These are phyloP conservation scores for Drosophila carrolli DNA, from an alignment of 1,140 invertebrate species.

Conservation along the genomic window DNA sequence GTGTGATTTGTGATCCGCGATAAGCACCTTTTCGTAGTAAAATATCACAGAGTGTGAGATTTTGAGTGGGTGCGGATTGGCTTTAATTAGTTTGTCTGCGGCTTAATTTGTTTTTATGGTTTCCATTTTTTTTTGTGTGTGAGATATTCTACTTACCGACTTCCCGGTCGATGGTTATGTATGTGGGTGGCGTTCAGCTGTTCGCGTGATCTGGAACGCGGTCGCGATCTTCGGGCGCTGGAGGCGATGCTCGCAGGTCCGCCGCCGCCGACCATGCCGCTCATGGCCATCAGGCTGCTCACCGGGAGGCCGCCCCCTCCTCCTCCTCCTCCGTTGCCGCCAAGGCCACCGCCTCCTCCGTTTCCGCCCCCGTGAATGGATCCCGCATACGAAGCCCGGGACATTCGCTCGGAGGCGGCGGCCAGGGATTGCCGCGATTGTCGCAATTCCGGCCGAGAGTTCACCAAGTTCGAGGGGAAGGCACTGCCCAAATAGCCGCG, in stretches of 20 bases:
- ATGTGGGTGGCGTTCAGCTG: constrained; percentile 84
- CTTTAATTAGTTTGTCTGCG: constrained; percentile 12
- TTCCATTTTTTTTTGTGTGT: constrained; percentile 1
- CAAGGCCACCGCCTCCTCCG: constrained; percentile 75
- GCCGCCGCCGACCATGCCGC: constrained; percentile 68
- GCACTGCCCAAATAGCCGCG: constrained; percentile 89
- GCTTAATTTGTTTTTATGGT: constrained; percentile 5
- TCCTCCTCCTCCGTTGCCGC: constrained; percentile 74
- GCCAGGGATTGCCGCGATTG: constrained; percentile 93
- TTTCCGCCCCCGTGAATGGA: constrained; percentile 85
- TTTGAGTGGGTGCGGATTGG: constrained; percentile 13
- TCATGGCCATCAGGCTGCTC: constrained; percentile 70
- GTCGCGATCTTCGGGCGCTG: constrained; percentile 88
- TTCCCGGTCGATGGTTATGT: constrained; percentile 86
- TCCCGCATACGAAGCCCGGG: constrained; percentile 88
- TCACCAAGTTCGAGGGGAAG: constrained; percentile 90
- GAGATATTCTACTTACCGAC: constrained; percentile 83
- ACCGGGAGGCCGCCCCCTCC: constrained; percentile 26
- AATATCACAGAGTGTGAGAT: constrained; percentile 1
- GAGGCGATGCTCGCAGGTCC: constrained; percentile 86
- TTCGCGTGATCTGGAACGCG: constrained; percentile 87
- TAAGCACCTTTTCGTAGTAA: neutral
- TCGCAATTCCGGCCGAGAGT: constrained; percentile 91
- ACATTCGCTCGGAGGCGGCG: constrained; percentile 91
- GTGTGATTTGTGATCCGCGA: constrained; percentile 20